Evolutionary conservation across 2,888 invertebrate species (phyloP), one percentile per base, ranked within the genome.

Genomic region (Phengaris alcon): DNA sequence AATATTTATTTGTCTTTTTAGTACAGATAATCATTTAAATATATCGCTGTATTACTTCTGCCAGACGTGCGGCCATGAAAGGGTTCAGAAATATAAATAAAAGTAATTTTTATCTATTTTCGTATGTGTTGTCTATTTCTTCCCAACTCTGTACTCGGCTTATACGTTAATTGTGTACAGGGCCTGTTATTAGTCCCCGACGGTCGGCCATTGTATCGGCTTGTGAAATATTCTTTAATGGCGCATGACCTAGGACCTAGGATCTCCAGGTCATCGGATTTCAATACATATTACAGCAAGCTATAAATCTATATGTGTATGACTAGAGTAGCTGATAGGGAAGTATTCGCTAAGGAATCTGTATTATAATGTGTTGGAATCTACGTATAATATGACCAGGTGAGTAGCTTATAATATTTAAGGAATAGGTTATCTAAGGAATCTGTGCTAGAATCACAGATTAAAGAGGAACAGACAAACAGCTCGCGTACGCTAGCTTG

Each of bases 141-240:
- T 12, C 35, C 64, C 7, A 64, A 35, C 35, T 35, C 64, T 64
- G 2, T 35, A 13, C 64, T 35, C 64, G 64, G 82, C 80, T 77
- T 82, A 64, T 70, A 73, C 74, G 78, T 79, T 79, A 78, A 79
- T 79, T 79, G 80, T 78, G 76, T 73, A 76, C 64, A 73, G 55
- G 70, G 55, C 57, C 80, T 78, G 80, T 78, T 78, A 79, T 78
- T 79, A 79, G 79, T 77, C 75, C 73, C 73, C 75, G 74, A 76
- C 64, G 76, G 74, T 76, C 76, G 76, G 68, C 76, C 73, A 79
- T 79, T 79, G 79, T 79, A 74, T 73, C 74, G 77, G 22, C 72
- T 77, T 78, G 77, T 75, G 78, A 75, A 77, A 77, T 77, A 76
- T 75, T 78, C 79, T 77, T 76, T 77, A 78, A 76, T 79, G 79